Evolutionary conservation across 2,113 vertebrate genomes (phyloP), one percentile per base, ranked within the genome.

Genomic region (Hucho hucho): DNA sequence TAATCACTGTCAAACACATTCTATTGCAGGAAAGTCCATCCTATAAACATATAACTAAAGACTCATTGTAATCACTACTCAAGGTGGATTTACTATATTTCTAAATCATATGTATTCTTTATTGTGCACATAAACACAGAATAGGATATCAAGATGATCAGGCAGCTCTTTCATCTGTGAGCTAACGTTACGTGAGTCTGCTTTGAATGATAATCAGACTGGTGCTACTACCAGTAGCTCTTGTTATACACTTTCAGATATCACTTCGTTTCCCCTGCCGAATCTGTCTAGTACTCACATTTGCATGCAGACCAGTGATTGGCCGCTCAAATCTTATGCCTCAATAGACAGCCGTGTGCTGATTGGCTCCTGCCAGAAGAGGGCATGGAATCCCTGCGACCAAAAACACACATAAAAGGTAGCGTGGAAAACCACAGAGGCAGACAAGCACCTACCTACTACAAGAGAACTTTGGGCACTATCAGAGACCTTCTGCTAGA

Each of bases 321-420:
- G 91, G 91, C 73, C 82, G 78, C 75, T 49, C 77, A 59, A 53
- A 67, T 46, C 61, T 29, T 53, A 58, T 25, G 53, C 79, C 86
- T 67, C 68, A 83, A 79, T 73, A 82, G 79, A 71, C 80, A 84
- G 84, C 83, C 59, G 7, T 68, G 49, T 75, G 78, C 79, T 65
- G 83, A 90, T 91, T 92, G 91, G 92, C 1, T 84, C 68, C 24
- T 46, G 14, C 16, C 16, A 58, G 37, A 69, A 25, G 79, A 63
- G 82, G 80, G 82, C 74, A 73, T 47, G 76, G 65, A 70, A 2
- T 74, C 80, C 75, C 73, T 65, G 83, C 76, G 75, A 78, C 70
- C 75, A 70, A 86, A 72, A 90, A 89, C 84, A 81, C 49, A 73
- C 47, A 90, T 91, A 93, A 91, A 91, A 85, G 80, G 83, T 76